These are phyloP conservation scores for Rhynchomys soricoides DNA, from an alignment of 2,113 vertebrate genomes.

Conservation along the genomic window DNA sequence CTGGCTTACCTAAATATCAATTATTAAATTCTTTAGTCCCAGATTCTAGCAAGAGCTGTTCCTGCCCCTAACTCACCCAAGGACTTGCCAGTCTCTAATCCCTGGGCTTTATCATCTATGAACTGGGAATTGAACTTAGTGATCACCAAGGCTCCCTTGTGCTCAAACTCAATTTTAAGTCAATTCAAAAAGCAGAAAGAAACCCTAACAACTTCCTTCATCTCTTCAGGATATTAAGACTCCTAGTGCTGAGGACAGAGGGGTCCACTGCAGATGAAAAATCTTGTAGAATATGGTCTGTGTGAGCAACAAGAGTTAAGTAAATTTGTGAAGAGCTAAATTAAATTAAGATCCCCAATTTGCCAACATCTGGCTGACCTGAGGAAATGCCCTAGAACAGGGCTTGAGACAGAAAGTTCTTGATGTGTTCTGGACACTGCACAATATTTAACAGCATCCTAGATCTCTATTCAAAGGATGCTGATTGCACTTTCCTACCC, in stretches of 20 bases:
- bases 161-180: background rate
- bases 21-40: conserved; percentile 23
- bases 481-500: background rate
- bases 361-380: conserved; percentile 22
- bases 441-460: background rate
- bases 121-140: background rate
- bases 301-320: conserved; percentile 16
- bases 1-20: background rate
- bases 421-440: background rate
- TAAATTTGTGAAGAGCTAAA: conserved; percentile 49
- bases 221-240: background rate
- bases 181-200: conserved; percentile 28
- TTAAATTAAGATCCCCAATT: conserved; percentile 58
- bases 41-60: background rate
- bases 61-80: background rate
- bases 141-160: background rate
- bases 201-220: conserved; percentile 31
- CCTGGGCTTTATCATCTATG: background rate
- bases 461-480: background rate
- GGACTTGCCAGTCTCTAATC: background rate
- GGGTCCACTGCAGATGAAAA: conserved; percentile 12
- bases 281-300: background rate
- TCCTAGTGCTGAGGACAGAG: background rate
- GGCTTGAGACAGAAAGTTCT: background rate
- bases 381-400: background rate